Evolutionary conservation across 2,113 vertebrate genomes (phyloP).

Genomic region (Trogon surrucura): DNA sequence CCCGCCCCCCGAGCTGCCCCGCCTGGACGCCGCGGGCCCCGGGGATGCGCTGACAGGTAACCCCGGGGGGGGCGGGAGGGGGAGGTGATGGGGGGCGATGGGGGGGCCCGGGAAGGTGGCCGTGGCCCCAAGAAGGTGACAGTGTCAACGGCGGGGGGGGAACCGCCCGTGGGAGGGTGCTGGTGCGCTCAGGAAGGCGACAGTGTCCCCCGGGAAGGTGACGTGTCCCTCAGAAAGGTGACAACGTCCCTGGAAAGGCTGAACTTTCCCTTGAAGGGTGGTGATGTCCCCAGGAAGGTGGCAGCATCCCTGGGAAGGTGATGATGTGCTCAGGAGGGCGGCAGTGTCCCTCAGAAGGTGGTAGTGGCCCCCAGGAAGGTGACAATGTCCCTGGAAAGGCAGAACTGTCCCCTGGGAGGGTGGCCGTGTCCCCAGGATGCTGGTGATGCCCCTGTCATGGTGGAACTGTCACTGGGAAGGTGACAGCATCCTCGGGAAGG

Average conservation of each 20-base stretch:
- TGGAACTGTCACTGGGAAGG: not conserved
- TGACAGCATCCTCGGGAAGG: not conserved
- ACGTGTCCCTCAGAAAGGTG: not conserved
- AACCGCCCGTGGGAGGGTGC: not conserved
- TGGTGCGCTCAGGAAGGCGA: not conserved
- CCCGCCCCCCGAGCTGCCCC: too few relatives aligned
- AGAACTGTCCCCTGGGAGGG: not conserved
- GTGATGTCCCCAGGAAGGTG: too few relatives aligned
- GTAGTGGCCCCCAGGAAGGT: not conserved
- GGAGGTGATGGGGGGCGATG: too few relatives aligned
- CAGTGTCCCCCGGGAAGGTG: not conserved
- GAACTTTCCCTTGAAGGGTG: not conserved
- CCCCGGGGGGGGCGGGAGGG: not conserved
- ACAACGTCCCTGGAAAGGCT: too few relatives aligned
- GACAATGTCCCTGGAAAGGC: not conserved
- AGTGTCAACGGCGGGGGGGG: not conserved
- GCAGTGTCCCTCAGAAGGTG: not conserved
- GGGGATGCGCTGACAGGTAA: too few relatives aligned
- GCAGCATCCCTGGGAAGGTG: too few relatives aligned
- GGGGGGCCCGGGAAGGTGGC: not conserved
- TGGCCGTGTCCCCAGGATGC: not conserved
- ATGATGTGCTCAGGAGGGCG: not conserved
- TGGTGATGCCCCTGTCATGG: not conserved
- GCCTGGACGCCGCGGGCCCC: too few relatives aligned
- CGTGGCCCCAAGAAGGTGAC: not conserved